Percentiles rank a stretch among this genome's conserved stretches.
Conservation (phyloP, 2,797 vertebrate genomes). For the Lycodopsis pacificus region DNA sequence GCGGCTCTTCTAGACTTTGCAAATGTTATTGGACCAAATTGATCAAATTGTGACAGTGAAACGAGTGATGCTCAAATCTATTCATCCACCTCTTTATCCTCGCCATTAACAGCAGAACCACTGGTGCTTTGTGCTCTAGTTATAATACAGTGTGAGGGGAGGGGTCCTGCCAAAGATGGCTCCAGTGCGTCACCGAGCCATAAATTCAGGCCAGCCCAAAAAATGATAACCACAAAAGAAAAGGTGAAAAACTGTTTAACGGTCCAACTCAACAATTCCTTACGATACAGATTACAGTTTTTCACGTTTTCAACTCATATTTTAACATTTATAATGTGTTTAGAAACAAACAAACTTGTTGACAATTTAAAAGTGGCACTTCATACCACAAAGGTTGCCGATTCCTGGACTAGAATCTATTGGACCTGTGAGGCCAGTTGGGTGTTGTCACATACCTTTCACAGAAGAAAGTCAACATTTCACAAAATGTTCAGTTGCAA, state of each 20-base stretch:
- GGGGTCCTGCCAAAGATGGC: background rate
- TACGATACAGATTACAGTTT: background rate
- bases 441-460: conserved; percentile 17
- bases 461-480: conserved; percentile 7
- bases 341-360: background rate
- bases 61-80: background rate
- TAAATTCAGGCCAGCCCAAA: background rate
- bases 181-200: background rate
- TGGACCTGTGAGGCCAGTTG: background rate
- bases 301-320: too few relatives aligned
- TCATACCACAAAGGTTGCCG: background rate
- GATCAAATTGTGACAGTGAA: background rate
- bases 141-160: background rate
- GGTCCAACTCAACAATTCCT: background rate
- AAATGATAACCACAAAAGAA: background rate
- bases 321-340: background rate
- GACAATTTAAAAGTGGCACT: background rate
- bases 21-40: background rate
- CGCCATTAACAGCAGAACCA: background rate
- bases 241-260: background rate
- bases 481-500: conserved; percentile 10
- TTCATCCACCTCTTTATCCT: background rate
- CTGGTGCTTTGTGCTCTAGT: background rate
- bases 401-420: background rate
- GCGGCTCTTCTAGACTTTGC: background rate